These are phyloP conservation scores for Melieria picta DNA, from an alignment of 2,888 invertebrate genomes.

Conservation along the genomic window DNA sequence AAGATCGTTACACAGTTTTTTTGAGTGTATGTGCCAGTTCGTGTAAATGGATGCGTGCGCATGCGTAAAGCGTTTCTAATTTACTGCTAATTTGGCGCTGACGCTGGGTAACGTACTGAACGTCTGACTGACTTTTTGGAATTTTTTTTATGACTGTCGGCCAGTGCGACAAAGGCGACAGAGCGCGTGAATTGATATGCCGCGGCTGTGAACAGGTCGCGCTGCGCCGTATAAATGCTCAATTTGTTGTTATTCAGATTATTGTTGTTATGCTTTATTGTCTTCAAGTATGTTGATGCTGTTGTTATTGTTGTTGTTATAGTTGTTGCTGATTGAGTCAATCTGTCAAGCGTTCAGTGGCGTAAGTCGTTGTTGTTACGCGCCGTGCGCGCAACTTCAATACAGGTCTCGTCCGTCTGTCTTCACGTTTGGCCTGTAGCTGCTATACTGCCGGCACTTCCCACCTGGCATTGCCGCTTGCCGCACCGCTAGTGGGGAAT, in stretches of 20 bases:
- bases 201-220: neutral
- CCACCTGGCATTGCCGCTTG: neutral
- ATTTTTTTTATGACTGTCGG: no score
- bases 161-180: neutral
- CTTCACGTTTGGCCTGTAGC: neutral
- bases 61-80: neutral
- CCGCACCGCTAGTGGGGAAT: neutral
- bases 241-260: neutral
- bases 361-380: neutral
- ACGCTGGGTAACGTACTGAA: neutral
- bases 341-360: neutral
- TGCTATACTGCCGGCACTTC: neutral
- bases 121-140: no score
- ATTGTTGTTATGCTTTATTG: no score
- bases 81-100: slow-evolving; percentile 1
- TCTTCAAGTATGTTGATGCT: neutral
- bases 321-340: neutral
- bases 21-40: neutral
- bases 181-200: neutral
- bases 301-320: neutral
- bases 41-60: neutral
- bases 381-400: neutral
- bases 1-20: no score
- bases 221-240: neutral
- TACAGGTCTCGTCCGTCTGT: neutral